Evolutionary conservation across 2,113 vertebrate genomes (phyloP).

Genomic region (Hippolais icterina): DNA sequence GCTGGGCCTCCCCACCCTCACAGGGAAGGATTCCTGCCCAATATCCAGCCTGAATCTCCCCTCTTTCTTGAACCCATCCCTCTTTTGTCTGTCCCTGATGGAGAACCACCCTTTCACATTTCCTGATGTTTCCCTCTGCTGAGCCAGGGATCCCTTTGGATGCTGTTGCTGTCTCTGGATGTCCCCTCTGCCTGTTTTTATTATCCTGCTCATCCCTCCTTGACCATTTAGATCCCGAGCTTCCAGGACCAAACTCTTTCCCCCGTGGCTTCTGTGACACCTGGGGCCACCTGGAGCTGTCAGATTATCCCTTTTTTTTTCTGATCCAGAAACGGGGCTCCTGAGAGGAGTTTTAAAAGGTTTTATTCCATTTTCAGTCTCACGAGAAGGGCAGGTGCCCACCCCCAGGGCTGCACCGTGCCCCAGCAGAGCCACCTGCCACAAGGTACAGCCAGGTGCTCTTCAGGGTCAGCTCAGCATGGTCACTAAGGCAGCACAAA

Average conservation of each 20-base stretch:
- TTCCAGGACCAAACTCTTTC: neutral
- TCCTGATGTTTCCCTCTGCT: neutral
- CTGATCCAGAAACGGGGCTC: no score
- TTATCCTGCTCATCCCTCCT: neutral
- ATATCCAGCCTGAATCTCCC: neutral
- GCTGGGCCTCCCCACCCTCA: fast-evolving
- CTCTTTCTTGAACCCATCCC: neutral
- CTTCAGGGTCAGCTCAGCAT: no score
- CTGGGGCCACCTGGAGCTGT: neutral
- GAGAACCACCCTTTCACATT: neutral
- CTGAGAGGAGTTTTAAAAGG: no score
- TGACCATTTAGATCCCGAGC: neutral
- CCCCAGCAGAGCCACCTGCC: neutral
- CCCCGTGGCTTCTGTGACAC: fast-evolving
- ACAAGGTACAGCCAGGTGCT: no score
- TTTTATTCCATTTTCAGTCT: no score
- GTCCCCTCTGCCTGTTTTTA: neutral
- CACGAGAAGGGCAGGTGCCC: neutral
- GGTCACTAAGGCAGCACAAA: no score
- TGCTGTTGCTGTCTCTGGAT: neutral
- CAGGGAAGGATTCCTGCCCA: neutral
- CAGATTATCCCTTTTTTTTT: neutral
- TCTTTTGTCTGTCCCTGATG: neutral
- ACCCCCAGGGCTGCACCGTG: fast-evolving
- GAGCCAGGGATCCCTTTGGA: neutral